A percentile compares a stretch with the other conserved stretches of the same genome.
Evolutionary conservation across 2,797 vertebrate genomes (phyloP).

Genomic region (Petrocephalus schoutedeni): DNA sequence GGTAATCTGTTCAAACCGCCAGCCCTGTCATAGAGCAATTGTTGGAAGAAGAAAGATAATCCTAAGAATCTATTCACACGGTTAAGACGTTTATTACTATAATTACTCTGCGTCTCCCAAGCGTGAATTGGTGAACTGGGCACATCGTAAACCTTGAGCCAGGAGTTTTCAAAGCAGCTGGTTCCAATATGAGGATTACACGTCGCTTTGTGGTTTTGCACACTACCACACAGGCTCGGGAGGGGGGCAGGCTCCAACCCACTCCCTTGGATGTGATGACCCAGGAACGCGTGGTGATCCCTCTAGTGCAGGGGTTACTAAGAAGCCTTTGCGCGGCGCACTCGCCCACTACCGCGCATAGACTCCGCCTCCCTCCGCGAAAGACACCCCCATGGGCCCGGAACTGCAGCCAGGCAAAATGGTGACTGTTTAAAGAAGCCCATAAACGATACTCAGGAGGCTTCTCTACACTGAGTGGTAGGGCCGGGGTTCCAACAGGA

Average conservation of each 20-base stretch:
- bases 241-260: neutral
- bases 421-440: conserved; percentile 3
- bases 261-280: neutral
- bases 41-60: neutral
- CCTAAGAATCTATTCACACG: neutral
- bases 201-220: neutral
- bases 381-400: neutral
- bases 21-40: neutral
- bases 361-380: neutral
- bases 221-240: neutral
- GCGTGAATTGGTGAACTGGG: neutral
- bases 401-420: neutral
- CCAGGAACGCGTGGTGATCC: neutral
- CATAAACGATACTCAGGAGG: neutral
- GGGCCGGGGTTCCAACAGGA: neutral
- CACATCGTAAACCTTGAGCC: neutral
- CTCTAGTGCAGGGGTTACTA: neutral
- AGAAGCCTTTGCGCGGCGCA: no score
- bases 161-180: neutral
- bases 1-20: neutral
- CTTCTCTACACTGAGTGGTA: neutral
- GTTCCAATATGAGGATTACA: neutral
- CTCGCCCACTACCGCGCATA: neutral
- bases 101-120: neutral
- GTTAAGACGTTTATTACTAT: conserved; percentile 2